Evolutionary conservation across 2,888 invertebrate species (phyloP), one percentile per base, ranked within the genome.

Genomic region (Parapristionchus giblindavisi): DNA sequence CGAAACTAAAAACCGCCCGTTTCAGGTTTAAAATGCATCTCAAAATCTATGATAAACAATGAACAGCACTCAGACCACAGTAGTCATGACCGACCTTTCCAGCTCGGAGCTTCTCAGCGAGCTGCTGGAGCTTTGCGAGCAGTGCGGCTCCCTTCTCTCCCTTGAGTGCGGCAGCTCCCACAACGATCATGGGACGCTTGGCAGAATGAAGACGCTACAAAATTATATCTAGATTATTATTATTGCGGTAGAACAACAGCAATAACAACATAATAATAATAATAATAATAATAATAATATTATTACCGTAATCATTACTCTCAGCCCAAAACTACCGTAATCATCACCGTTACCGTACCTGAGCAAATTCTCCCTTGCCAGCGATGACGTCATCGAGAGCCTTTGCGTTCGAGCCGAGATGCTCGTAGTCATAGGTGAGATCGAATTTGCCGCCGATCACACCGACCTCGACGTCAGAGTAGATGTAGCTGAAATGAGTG

Each of bases 371-470:
- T 91, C 96, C 92, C 21, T 89, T 90, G 21, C 93, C 94, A 78
- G 90, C 90, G 8, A 92, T 92, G 36, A 99, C 90, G 75, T 94
- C 92, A 77, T 92, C 91, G 48, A 99, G 91, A 29, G 93, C 89
- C 32, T 91, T 91, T 0, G 94, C 91, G 34, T 92, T 92, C 80
- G 94, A 92, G 17, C 98, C 98, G 70, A 97, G 91, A 89, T 96
- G 92, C 86, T 93, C 92, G 88, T 97, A 94, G 1, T 95, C 92
- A 88, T 98, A 99, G 0, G 94, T 94, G 75, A 99, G 61, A 51
- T 73, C 73, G 21, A 32, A 60, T 87, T 94, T 91, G 0, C 95
- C 93, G 14, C 99, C 99, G 84, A 99, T 92, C 51, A 94, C 89
- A 0, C 93, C 97, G 58, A 99, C 91, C 75, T 91, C 90, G 27